Base-by-base conservation (phyloP, 2,888 invertebrate genomes). In the Idaea aversata region DNA sequence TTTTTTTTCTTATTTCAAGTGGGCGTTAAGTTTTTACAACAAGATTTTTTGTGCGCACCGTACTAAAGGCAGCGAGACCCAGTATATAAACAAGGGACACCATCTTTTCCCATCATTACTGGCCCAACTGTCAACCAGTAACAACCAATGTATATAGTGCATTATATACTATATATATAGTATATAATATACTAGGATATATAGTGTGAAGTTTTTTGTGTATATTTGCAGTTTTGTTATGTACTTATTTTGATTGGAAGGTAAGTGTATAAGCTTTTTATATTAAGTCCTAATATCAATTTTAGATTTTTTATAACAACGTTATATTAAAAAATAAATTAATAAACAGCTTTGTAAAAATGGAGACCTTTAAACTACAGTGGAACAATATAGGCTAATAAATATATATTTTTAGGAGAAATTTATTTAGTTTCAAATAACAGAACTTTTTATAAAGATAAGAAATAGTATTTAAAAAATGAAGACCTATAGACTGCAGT, bases 51-150 rank as follows among this genome's bases (percentile, higher is more conserved):
- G 47, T 82, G 84, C 83, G 65, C 72, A 75, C 87, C 76, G 71
- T 88, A 80, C 79, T 7, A 4, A 59, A 63, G 38, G 59, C 70
- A 70, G 69, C 75, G 70, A 59, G 59, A 61, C 63, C 61, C 63
- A 65, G 75, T 85, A 88, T 88, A 88, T 78, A 88, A 83, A 74
- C 70, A 70, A 61, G 64, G 67, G 69, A 62, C 58, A 62, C 59
- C 34, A 64, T 35, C 62, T 61, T 34, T 61, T 67, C 62, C 65
- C 75, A 77, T 74, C 87, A 88, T 68, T 83, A 76, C 81, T 67
- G 63, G 65, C 70, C 67, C 64, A 73, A 80, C 77, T 77, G 76
- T 74, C 77, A 75, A 61, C 67, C 64, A 57, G 67, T 68, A 66
- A 70, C 65, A 74, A 76, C 69, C 72, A 64, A 59, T 64, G 68